A percentile compares a stretch with the other conserved stretches of the same genome.
phyloP scores from a whole-genome alignment of 2,797 vertebrate species.

The Macrochelys suwanniensis region DNA sequence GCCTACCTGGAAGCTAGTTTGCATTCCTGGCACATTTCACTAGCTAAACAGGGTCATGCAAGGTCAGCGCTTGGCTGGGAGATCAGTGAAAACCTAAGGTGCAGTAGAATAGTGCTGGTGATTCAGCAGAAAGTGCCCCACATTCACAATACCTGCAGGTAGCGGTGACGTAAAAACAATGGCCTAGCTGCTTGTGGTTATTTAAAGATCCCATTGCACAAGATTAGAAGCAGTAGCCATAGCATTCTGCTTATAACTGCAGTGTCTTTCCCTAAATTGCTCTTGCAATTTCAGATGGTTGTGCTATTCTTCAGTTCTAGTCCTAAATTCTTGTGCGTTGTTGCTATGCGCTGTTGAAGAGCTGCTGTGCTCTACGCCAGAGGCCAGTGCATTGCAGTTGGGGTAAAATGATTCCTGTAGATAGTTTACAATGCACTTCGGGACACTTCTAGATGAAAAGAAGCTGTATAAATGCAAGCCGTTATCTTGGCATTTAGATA shows the following conservation, averaged over 20 bases:
- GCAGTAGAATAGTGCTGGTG: background rate
- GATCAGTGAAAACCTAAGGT: slow-evolving; percentile 31
- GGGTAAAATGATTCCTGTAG: slow-evolving; percentile 66
- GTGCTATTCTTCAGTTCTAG: slow-evolving; percentile 40
- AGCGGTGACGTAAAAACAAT: background rate
- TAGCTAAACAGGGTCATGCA: background rate
- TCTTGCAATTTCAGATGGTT: background rate
- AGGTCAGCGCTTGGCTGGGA: slow-evolving; percentile 37
- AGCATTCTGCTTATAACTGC: background rate
- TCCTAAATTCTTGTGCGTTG: slow-evolving; percentile 34
- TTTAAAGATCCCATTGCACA: background rate
- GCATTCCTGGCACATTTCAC: background rate
- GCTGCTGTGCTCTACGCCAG: background rate
- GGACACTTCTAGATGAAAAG: slow-evolving; percentile 41
- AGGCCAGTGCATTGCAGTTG: slow-evolving; percentile 34
- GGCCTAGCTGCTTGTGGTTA: background rate
- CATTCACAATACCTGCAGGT: background rate
- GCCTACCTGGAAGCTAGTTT: background rate
- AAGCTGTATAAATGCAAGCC: slow-evolving; percentile 39
- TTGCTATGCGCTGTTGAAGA: slow-evolving; percentile 39
- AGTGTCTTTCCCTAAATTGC: background rate
- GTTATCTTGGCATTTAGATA: slow-evolving; percentile 38
- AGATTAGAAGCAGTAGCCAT: background rate
- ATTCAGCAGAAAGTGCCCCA: background rate
- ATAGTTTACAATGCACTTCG: slow-evolving; percentile 47